phyloP scores from a whole-genome alignment of 2,888 invertebrate genomes.

The Barypeithes pellucidus region DNA sequence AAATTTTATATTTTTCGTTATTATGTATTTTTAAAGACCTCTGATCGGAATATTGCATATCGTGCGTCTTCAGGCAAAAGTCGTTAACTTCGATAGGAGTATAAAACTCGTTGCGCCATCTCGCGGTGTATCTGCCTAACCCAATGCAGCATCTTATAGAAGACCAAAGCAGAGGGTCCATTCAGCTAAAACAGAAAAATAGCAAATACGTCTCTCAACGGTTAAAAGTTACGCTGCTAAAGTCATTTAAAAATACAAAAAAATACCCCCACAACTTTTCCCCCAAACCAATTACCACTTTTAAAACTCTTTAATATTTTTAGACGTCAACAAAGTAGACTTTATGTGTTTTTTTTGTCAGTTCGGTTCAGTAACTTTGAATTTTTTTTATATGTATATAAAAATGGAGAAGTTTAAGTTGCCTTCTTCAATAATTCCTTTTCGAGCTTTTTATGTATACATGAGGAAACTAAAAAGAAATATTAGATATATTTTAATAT shows the following conservation, averaged over 20 bases:
- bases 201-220: no score
- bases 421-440: slow-evolving; percentile 1
- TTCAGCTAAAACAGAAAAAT: no score
- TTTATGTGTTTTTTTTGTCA: slow-evolving; percentile 15
- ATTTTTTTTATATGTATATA: slow-evolving; percentile 11
- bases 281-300: slow-evolving; percentile 18
- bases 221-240: no score
- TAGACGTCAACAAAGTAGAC: slow-evolving; percentile 9
- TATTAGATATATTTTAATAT: background rate
- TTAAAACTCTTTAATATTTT: slow-evolving; percentile 15
- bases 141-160: no score
- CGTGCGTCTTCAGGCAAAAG: no score
- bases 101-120: no score
- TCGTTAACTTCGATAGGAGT: no score
- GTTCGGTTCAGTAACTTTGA: background rate
- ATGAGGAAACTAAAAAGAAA: slow-evolving; percentile 5
- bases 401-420: slow-evolving; percentile 10
- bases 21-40: slow-evolving; percentile 40
- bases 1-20: slow-evolving; percentile 52
- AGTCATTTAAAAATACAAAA: slow-evolving; percentile 7
- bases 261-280: background rate
- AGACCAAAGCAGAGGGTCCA: no score
- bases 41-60: background rate
- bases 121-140: no score
- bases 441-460: background rate